A percentile compares a stretch with the other conserved stretches of the same genome.
Conservation (phyloP, 1,140 invertebrate genomes). For the Chelonus insularis region DNA sequence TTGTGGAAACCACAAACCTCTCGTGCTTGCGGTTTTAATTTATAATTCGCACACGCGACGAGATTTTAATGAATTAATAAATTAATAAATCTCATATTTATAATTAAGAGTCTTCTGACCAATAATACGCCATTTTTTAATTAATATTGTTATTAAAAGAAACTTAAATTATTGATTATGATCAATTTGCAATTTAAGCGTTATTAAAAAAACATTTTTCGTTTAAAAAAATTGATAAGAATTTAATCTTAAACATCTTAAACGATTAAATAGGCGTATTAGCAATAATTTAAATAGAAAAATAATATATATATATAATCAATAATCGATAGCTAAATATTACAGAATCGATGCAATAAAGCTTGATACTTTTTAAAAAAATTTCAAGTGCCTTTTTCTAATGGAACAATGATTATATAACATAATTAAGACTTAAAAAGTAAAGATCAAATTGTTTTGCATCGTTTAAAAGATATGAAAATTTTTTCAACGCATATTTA, state of each 20-base stretch:
- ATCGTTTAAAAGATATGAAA: too few relatives aligned
- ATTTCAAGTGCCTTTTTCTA: too few relatives aligned
- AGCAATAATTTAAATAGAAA: not conserved
- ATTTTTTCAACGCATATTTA: too few relatives aligned
- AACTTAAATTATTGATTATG: too few relatives aligned
- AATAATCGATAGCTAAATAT: too few relatives aligned
- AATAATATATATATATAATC: not conserved
- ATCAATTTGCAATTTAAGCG: too few relatives aligned
- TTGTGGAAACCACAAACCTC: not conserved
- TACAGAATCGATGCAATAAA: constrained; percentile 6
- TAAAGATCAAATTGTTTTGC: too few relatives aligned
- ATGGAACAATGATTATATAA: too few relatives aligned
- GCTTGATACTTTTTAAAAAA: too few relatives aligned
- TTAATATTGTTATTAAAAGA: not conserved
- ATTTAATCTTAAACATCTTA: not conserved
- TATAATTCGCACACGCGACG: not conserved
- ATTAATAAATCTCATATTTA: not conserved
- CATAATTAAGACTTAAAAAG: too few relatives aligned
- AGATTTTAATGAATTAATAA: not conserved
- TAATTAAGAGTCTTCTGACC: not conserved
- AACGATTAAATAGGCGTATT: not conserved
- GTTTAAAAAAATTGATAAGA: not conserved
- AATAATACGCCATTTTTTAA: not conserved
- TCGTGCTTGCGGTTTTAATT: not conserved
- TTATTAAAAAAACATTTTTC: too few relatives aligned